Conservation (phyloP, 2,888 invertebrate species). For the Biston stratarius region DNA sequence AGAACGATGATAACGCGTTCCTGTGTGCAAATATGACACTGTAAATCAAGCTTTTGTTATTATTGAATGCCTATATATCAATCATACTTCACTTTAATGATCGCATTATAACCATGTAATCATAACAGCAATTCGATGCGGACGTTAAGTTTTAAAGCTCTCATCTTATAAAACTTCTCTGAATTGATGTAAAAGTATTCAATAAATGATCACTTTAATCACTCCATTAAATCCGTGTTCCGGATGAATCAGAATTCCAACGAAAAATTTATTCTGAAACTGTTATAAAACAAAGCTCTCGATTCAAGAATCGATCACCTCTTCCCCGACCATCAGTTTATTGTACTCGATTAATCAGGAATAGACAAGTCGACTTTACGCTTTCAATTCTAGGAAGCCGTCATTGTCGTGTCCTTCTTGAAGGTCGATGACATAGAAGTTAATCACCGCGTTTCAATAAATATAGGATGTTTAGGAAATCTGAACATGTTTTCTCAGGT, state of each 20-base stretch:
- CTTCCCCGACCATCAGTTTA: slow-evolving; percentile 14
- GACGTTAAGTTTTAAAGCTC: slow-evolving; percentile 32
- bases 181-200: slow-evolving; percentile 39
- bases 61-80: slow-evolving; percentile 60
- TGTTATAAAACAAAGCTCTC: slow-evolving; percentile 18
- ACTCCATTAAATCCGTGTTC: slow-evolving; percentile 32
- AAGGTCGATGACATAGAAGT: slow-evolving; percentile 42
- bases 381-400: slow-evolving; percentile 28
- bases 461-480: slow-evolving; percentile 40
- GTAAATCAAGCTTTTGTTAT: slow-evolving; percentile 75
- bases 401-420: slow-evolving; percentile 33
- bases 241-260: slow-evolving; percentile 44
- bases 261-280: slow-evolving; percentile 28
- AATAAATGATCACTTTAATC: slow-evolving; percentile 38
- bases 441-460: slow-evolving; percentile 45
- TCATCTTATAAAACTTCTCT: slow-evolving; percentile 38
- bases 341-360: slow-evolving; percentile 23
- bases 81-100: slow-evolving; percentile 56
- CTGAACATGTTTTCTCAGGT: slow-evolving; percentile 39
- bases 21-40: slow-evolving; percentile 67
- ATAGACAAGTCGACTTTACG: slow-evolving; percentile 26
- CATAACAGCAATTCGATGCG: slow-evolving; percentile 39
- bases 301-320: slow-evolving; percentile 27
- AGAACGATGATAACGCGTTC: slow-evolving; percentile 68
- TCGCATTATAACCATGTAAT: slow-evolving; percentile 51